Evolutionary conservation across 2,797 vertebrate species (phyloP).

Genomic region (Poecilia wingei): DNA sequence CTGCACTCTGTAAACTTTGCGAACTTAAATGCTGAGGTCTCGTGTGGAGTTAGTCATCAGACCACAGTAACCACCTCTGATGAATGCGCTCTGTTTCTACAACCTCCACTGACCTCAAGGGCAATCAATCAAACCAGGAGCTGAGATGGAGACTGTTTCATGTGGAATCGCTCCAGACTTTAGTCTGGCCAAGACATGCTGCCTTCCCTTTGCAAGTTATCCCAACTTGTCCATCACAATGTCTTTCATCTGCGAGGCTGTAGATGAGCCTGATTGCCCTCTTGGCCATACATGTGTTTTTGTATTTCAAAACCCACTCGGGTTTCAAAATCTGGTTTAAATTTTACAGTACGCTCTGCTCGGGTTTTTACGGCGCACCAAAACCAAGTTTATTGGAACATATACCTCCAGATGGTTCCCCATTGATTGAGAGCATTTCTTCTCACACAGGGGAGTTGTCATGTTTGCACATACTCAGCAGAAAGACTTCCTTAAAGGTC

Average conservation of each 20-base stretch:
- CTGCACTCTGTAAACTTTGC: constrained; percentile 39
- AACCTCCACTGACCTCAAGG: constrained; percentile 58
- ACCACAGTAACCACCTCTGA: constrained; percentile 45
- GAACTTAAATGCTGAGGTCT: constrained; percentile 48
- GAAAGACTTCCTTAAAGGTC: constrained; percentile 60
- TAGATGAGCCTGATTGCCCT: constrained; percentile 32
- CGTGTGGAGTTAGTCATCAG: constrained; percentile 62
- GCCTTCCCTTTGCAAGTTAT: constrained; percentile 53
- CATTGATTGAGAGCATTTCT: constrained; percentile 42
- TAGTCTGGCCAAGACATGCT: constrained; percentile 58
- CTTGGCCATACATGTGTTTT: constrained; percentile 42
- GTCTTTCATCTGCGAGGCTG: constrained; percentile 58
- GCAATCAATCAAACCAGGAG: constrained; percentile 67
- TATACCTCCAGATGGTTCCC: constrained; percentile 35
- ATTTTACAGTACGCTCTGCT: constrained; percentile 8
- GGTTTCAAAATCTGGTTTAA: constrained; percentile 15
- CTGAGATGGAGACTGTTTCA: constrained; percentile 64
- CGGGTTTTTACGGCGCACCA: constrained; percentile 24
- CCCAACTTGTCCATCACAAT: constrained; percentile 62
- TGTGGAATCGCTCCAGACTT: constrained; percentile 68
- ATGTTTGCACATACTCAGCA: constrained; percentile 60
- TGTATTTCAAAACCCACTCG: constrained; percentile 24
- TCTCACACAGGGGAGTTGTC: constrained; percentile 50
- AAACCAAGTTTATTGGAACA: constrained; percentile 23
- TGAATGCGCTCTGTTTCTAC: constrained; percentile 57